A percentile compares a stretch with the other conserved stretches of the same genome.
Conservation (phyloP, 2,113 vertebrate species). For the Apteryx owenii region DNA sequence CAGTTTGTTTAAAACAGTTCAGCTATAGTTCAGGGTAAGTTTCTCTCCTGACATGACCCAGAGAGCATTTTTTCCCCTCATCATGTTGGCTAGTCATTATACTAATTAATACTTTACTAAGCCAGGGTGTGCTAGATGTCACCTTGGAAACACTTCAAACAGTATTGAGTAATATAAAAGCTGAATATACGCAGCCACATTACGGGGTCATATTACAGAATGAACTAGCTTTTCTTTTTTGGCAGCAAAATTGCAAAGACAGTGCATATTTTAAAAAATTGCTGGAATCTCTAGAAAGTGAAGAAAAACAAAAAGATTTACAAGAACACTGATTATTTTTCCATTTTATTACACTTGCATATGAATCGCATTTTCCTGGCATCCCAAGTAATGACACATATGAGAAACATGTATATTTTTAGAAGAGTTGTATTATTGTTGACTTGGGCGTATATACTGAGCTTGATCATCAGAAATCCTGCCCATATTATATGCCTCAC, state of each 20-base stretch:
- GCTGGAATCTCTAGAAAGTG: conserved; percentile 46
- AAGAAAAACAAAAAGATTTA: neutral
- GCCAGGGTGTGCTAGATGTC: conserved; percentile 46
- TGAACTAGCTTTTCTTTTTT: conserved; percentile 47
- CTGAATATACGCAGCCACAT: conserved; percentile 21
- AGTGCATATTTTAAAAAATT: conserved; percentile 23
- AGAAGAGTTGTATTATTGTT: conserved; percentile 45
- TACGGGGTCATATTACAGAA: conserved; percentile 15
- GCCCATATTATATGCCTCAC: neutral
- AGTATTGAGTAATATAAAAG: conserved; percentile 31
- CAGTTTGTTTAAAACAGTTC: conserved; percentile 15
- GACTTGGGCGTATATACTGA: neutral
- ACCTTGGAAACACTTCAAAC: conserved; percentile 64
- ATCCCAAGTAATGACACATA: conserved; percentile 14
- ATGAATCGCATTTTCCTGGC: conserved; percentile 53
- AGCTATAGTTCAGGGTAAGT: conserved; percentile 12
- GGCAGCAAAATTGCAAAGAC: conserved; percentile 52
- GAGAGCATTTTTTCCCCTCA: conserved; percentile 16
- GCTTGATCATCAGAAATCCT: conserved; percentile 48
- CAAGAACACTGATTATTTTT: conserved; percentile 17
- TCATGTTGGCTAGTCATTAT: conserved; percentile 53
- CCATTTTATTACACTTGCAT: conserved; percentile 50
- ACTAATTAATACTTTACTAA: conserved; percentile 69
- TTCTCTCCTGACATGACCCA: conserved; percentile 2
- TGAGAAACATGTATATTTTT: conserved; percentile 55